Percentiles rank a stretch among this genome's conserved stretches.
Evolutionary conservation across 92 coral and sea anemone genomes (phyloP).

Genomic region (Zoanthus solanderi): DNA sequence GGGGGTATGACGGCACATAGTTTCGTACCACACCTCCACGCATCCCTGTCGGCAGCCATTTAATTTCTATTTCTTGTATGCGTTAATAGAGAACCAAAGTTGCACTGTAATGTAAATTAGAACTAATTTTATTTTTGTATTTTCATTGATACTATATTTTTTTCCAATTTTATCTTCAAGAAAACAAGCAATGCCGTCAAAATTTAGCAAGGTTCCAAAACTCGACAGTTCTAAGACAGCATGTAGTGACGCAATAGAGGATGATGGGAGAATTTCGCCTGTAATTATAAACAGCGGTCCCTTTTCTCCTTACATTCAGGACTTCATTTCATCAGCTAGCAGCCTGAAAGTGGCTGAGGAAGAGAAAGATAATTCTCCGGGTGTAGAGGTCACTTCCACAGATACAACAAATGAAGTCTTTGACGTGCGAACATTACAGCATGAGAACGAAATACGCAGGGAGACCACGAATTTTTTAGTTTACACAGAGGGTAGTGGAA

Average conservation of each 20-base stretch:
- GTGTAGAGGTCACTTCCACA: not conserved
- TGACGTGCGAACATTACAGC: not conserved
- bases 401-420: slow-evolving; percentile 18
- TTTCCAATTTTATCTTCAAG: slow-evolving; percentile 38
- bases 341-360: slow-evolving; percentile 45
- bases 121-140: not conserved
- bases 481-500: slow-evolving; percentile 73
- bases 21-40: too few species aligned
- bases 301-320: slow-evolving; percentile 47
- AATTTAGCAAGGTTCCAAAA: slow-evolving; percentile 77
- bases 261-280: slow-evolving; percentile 50
- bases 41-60: too few species aligned
- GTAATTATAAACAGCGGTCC: slow-evolving; percentile 58
- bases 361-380: slow-evolving; percentile 30
- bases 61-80: too few species aligned
- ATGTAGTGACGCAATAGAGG: slow-evolving; percentile 23
- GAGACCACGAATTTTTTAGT: slow-evolving; percentile 40
- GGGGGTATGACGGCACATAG: too few species aligned
- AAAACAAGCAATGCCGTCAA: slow-evolving; percentile 92
- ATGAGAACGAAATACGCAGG: not conserved
- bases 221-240: slow-evolving; percentile 46
- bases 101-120: not conserved
- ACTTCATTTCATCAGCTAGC: slow-evolving; percentile 20
- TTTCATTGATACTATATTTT: not conserved
- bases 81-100: not conserved